These are phyloP conservation scores for Callospermophilus lateralis DNA, from an alignment of 2,113 vertebrate genomes.

Conservation along the genomic window DNA sequence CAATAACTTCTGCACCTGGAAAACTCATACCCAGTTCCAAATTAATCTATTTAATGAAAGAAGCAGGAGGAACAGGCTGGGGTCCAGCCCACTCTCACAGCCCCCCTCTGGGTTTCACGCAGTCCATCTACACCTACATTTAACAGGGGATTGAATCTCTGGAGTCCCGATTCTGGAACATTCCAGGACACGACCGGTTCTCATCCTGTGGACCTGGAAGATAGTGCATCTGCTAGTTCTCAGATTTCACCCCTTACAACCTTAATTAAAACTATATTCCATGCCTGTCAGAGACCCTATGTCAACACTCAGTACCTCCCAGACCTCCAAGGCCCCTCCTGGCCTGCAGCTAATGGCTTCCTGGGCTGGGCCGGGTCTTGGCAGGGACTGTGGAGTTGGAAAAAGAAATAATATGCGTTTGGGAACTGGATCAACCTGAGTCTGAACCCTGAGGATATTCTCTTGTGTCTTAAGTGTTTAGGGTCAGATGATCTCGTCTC, in stretches of 20 bases:
- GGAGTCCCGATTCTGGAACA: slow-evolving; percentile 1
- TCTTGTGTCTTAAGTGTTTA: background rate
- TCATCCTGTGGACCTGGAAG: background rate
- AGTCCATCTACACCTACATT: background rate
- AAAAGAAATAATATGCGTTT: background rate
- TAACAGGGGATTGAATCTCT: background rate
- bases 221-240: background rate
- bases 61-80: background rate
- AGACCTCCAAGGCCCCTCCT: background rate
- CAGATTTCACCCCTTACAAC: background rate
- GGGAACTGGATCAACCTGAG: background rate
- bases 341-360: background rate
- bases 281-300: background rate
- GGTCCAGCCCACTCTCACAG: background rate
- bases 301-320: background rate
- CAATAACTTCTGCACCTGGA: slow-evolving; percentile 49
- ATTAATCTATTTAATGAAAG: slow-evolving; percentile 11
- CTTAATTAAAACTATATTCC: slow-evolving; percentile 56
- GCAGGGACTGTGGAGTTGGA: rapidly evolving
- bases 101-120: background rate
- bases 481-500: background rate
- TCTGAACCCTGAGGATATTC: background rate
- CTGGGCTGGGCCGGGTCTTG: background rate
- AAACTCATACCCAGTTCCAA: background rate
- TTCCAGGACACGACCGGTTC: background rate